phyloP scores from a whole-genome alignment of 2,888 invertebrate genomes.

The Neuroscelio doddi region DNA sequence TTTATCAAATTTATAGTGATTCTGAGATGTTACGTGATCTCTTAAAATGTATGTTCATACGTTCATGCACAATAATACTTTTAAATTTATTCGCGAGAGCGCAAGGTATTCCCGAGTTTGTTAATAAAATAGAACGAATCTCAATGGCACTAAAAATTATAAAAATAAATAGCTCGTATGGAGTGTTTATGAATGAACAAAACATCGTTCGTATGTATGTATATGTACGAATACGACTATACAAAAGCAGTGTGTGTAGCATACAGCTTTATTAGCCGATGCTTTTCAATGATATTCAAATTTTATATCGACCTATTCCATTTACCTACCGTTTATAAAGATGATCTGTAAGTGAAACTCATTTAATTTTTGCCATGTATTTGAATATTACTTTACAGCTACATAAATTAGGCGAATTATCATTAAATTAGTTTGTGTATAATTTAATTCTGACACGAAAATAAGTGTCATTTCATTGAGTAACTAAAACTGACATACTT shows the following conservation, averaged over 20 bases:
- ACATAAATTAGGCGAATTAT: too few relatives aligned
- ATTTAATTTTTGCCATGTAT: conserved; percentile 1
- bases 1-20: too few relatives aligned
- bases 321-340: conserved; percentile 32
- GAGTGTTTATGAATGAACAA: conserved; percentile 16
- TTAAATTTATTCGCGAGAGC: conserved; percentile 8
- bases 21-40: too few relatives aligned
- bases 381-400: too few relatives aligned
- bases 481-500: conserved; percentile 19
- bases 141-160: conserved; percentile 17
- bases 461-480: too few relatives aligned
- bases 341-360: conserved; percentile 33
- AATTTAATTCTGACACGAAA: too few relatives aligned
- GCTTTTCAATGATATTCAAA: not conserved
- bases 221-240: conserved; percentile 7
- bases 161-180: conserved; percentile 3
- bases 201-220: conserved; percentile 19
- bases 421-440: too few relatives aligned
- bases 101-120: conserved; percentile 15
- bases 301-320: conserved; percentile 15
- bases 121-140: conserved; percentile 5
- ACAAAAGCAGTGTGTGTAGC: conserved; percentile 6
- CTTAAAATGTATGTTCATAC: not conserved
- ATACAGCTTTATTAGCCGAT: not conserved
- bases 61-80: not conserved